Evolutionary conservation across 2,113 vertebrate genomes (phyloP).

Genomic region (Galbula dea): DNA sequence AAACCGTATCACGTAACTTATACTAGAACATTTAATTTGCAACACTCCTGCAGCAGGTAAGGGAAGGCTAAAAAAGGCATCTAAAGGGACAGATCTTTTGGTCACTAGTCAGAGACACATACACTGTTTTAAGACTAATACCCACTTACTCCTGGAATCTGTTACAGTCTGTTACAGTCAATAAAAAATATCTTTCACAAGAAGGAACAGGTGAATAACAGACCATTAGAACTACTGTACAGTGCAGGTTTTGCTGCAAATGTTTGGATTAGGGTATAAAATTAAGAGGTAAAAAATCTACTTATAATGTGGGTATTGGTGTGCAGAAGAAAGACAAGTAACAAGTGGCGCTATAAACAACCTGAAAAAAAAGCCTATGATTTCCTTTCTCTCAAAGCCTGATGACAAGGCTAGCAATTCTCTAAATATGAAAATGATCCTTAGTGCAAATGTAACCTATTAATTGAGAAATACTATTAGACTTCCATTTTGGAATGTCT

Average conservation of each 20-base stretch:
- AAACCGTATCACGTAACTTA: not conserved
- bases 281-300: not conserved
- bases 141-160: not conserved
- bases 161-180: not conserved
- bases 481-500: not conserved
- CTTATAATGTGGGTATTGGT: not conserved
- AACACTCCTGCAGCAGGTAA: not conserved
- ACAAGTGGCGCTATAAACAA: not conserved
- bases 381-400: not conserved
- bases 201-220: not conserved
- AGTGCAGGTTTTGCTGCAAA: not conserved
- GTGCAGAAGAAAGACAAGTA: not conserved
- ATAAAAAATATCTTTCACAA: not conserved
- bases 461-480: constrained; percentile 6
- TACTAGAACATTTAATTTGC: not conserved
- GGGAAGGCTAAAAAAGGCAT: not conserved
- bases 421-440: not conserved
- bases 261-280: not conserved
- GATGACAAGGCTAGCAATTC: not conserved
- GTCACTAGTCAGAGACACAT: not conserved
- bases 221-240: not conserved
- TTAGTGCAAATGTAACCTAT: not conserved
- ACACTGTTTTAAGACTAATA: not conserved
- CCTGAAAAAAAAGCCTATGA: not conserved
- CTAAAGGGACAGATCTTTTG: not conserved